phyloP scores from a whole-genome alignment of 2,888 invertebrate species.

The Calameuta filiformis region DNA sequence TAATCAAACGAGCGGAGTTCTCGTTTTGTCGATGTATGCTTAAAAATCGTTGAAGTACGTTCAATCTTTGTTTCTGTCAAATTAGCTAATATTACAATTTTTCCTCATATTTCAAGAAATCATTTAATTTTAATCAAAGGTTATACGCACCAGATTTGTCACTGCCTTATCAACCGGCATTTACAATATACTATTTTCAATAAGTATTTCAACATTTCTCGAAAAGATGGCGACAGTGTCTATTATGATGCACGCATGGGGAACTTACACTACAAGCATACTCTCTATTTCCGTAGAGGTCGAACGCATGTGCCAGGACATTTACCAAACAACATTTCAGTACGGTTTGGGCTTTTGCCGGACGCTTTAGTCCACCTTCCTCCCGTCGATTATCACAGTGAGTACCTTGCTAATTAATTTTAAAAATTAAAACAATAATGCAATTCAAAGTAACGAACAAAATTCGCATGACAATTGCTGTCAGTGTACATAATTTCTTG shows the following conservation, averaged over 20 bases:
- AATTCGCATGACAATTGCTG: not conserved
- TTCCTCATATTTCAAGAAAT: not conserved
- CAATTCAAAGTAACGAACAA: not conserved
- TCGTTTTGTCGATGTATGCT: not conserved
- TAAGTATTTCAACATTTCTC: not conserved
- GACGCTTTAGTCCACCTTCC: conserved; percentile 31
- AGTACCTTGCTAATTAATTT: not conserved
- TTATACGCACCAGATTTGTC: not conserved
- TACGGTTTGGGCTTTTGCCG: conserved; percentile 43
- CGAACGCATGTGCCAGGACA: conserved; percentile 40
- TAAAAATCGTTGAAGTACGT: not conserved
- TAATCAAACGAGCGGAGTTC: not conserved
- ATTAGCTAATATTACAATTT: not conserved
- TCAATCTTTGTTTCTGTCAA: not conserved
- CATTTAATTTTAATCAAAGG: not conserved
- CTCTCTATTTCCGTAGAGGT: conserved; percentile 42
- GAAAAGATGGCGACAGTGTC: conserved; percentile 24
- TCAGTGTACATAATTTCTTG: not conserved
- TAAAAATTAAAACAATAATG: not conserved
- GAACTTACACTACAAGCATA: not conserved
- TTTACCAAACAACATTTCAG: conserved; percentile 38
- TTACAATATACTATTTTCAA: not conserved
- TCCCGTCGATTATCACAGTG: conserved; percentile 17
- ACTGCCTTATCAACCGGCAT: not conserved
- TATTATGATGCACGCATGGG: conserved; percentile 4